Evolutionary conservation across 2,113 vertebrate genomes (phyloP), one percentile per base, ranked within the genome.

Genomic region (Acanthochromis polyacanthus): DNA sequence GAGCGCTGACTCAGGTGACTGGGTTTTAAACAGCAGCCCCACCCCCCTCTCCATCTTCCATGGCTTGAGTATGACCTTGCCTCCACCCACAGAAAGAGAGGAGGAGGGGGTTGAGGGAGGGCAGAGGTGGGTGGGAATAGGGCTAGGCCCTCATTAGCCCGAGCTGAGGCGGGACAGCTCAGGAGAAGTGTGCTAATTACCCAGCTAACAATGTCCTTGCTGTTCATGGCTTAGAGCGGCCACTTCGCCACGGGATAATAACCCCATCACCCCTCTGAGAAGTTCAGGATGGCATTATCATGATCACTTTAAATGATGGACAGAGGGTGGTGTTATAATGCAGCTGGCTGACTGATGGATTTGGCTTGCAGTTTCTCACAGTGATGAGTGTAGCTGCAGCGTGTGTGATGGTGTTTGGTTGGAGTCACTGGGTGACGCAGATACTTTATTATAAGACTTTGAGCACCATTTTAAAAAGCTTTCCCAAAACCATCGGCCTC

Each of bases 1-100:
- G 89, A 93, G 84, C 78, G 95, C 96, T 97, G 96, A 96, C 94
- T 96, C 96, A 95, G 96, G 81, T 85, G 61, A 85, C 90, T 87
- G 11, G 77, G 94, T 93, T 83, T 96, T 96, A 94, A 88, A 86
- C 84, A 43, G 80, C 88, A 61, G 71, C 30, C 82, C 81, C 71
- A 22, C 40, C 83, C 82, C 82, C 76, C 51, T 51, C 66, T 62
- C 78, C 43, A 63, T 85, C 82, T 80, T 83, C 65, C 71, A 71
- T 64, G 75, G 85, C 72, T 92, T 86, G 91, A 57, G 83, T 6
- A 32, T 89, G 95, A 95, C 96, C 96, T 96, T 96, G 95, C 82
- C 89, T 81, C 85, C 62, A 86, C 67, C 90, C 78, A 83, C 81
- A 67, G 75, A 86, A 38, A 10, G 85, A 89, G 78, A 28, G 56